These are phyloP conservation scores for Bombus impatiens DNA, from an alignment of 1,140 invertebrate genomes.

Conservation along the genomic window DNA sequence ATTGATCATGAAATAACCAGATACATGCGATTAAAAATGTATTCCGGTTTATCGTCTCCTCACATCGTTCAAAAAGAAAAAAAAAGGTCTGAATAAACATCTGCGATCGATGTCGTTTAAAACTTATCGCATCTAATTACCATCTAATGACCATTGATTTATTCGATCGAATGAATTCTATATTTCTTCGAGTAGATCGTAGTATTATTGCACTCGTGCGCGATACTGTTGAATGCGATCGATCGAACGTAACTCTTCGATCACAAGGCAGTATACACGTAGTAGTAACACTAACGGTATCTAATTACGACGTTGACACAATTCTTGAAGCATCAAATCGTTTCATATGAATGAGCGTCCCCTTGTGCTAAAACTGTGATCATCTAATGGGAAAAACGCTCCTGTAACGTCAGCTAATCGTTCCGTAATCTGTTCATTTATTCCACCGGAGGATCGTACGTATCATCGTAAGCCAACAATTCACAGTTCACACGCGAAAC, in stretches of 20 bases:
- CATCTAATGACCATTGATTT: neutral
- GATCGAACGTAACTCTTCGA: constrained; percentile 29
- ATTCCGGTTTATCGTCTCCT: neutral
- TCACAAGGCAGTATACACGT: neutral
- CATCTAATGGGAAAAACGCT: neutral
- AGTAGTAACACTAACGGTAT: constrained; percentile 43
- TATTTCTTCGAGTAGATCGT: neutral
- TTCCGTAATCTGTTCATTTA: constrained; percentile 13
- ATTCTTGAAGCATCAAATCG: constrained; percentile 18
- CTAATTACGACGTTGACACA: constrained; percentile 41
- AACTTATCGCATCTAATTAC: neutral
- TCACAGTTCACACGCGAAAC: too few relatives aligned
- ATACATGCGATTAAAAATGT: neutral
- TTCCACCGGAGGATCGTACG: neutral
- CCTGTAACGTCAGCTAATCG: neutral
- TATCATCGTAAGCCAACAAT: too few relatives aligned
- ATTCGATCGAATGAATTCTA: neutral
- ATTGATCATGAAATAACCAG: neutral
- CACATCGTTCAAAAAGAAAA: neutral
- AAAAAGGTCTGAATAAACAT: neutral
- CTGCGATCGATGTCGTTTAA: too few relatives aligned
- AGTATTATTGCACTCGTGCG: neutral
- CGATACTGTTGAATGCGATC: constrained; percentile 28
- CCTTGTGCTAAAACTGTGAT: neutral
- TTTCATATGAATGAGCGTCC: constrained; percentile 42